These are phyloP conservation scores for Butorides virescens DNA, from an alignment of 2,113 vertebrate species.

Conservation along the genomic window DNA sequence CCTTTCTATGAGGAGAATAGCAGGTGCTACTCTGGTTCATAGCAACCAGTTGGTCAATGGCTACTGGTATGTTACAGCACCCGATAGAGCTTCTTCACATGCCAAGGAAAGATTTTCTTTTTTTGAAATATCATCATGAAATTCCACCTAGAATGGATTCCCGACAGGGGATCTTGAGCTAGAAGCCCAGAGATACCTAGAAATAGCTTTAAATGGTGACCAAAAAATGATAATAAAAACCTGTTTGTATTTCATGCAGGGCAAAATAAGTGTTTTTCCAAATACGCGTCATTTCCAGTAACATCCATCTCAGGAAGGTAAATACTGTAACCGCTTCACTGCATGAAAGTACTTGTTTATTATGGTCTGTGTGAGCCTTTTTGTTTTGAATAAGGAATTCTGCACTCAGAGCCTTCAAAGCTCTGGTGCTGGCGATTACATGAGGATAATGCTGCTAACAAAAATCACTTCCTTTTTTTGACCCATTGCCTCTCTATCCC, in stretches of 20 bases:
- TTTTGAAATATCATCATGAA: neutral
- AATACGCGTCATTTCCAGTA: neutral
- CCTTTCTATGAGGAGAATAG: neutral
- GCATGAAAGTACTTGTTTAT: neutral
- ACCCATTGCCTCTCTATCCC: neutral
- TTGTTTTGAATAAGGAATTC: neutral
- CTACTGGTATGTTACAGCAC: neutral
- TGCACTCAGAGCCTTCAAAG: neutral
- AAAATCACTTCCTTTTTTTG: slow-evolving; percentile 7
- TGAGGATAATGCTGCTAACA: neutral
- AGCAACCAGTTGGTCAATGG: neutral
- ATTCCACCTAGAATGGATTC: neutral
- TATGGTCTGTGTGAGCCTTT: neutral
- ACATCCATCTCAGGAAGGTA: neutral
- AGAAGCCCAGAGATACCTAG: neutral
- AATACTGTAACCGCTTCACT: neutral
- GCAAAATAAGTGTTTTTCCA: neutral
- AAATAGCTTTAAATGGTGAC: neutral
- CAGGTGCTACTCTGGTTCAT: neutral
- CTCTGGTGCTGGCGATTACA: neutral
- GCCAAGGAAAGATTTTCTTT: neutral
- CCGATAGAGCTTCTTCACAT: neutral
- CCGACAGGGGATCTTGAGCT: neutral
- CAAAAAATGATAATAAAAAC: neutral
- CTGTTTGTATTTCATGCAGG: neutral